Percentiles rank a stretch among this genome's conserved stretches.
These are phyloP conservation scores for Denticeps clupeoides DNA, from an alignment of 2,797 vertebrate species.

Conservation along the genomic window DNA sequence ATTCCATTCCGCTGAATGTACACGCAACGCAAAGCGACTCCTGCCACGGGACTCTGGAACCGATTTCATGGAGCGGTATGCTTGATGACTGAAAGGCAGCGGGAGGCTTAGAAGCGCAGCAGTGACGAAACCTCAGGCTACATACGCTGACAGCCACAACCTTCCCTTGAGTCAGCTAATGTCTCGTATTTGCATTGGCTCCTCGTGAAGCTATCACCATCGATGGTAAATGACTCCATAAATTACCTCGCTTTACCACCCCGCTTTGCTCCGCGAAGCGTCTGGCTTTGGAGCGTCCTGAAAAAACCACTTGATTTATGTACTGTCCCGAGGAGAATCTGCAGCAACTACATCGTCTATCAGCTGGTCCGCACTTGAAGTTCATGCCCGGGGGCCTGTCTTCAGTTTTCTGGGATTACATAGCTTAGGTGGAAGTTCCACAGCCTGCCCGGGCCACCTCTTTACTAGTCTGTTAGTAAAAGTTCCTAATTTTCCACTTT, in stretches of 20 bases:
- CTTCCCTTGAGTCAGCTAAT: not conserved
- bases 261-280: not conserved
- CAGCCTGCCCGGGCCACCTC: too few relatives aligned
- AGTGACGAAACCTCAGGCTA: not conserved
- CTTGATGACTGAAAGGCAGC: too few relatives aligned
- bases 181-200: not conserved
- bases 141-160: not conserved
- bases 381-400: too few relatives aligned
- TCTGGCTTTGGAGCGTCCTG: not conserved
- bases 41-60: too few relatives aligned
- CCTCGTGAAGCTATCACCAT: constrained; percentile 1
- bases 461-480: too few relatives aligned
- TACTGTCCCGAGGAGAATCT: not conserved
- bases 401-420: too few relatives aligned
- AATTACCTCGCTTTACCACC: constrained; percentile 1
- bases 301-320: not conserved
- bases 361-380: constrained; percentile 4
- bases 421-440: too few relatives aligned
- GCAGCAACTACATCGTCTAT: not conserved
- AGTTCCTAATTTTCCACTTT: too few relatives aligned
- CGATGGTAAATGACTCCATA: constrained; percentile 1
- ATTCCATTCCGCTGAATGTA: too few relatives aligned
- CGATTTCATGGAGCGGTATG: too few relatives aligned
- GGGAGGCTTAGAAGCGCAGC: not conserved
- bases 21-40: too few relatives aligned